phyloP scores from a whole-genome alignment of 2,888 invertebrate species.

The Atrina japonica region DNA sequence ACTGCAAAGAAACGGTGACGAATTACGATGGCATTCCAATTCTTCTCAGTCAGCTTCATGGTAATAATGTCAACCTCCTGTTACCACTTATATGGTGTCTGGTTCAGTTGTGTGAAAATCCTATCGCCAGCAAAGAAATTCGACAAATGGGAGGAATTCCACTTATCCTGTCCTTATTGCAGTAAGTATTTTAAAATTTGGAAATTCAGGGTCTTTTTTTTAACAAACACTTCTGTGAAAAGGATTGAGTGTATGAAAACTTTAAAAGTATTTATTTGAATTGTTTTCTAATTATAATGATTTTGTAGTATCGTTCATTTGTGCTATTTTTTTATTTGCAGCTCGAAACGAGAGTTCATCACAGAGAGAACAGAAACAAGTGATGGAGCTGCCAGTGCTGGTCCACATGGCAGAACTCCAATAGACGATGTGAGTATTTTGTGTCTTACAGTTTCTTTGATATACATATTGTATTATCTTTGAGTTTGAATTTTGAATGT shows the following conservation, averaged over 20 bases:
- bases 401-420: conserved; percentile 61
- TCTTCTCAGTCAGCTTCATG: conserved; percentile 79
- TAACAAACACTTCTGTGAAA: not conserved
- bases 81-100: conserved; percentile 81
- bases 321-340: too few relatives aligned
- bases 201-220: too few relatives aligned
- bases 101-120: conserved; percentile 80
- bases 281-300: too few relatives aligned
- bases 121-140: conserved; percentile 79
- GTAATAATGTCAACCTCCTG: conserved; percentile 80
- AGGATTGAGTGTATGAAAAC: not conserved
- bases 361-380: conserved; percentile 68
- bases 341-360: conserved; percentile 73
- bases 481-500: too few relatives aligned
- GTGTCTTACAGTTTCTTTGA: too few relatives aligned
- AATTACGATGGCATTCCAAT: conserved; percentile 78
- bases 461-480: too few relatives aligned
- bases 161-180: conserved; percentile 78
- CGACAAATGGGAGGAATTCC: conserved; percentile 81
- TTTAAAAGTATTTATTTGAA: not conserved
- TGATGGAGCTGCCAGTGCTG: conserved; percentile 65
- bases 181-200: conserved; percentile 72
- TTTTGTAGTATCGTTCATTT: too few relatives aligned
- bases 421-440: conserved; percentile 58
- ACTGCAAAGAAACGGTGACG: conserved; percentile 75